Evolutionary conservation across 2,113 vertebrate species (phyloP).

Genomic region (Dissostichus mawsoni): DNA sequence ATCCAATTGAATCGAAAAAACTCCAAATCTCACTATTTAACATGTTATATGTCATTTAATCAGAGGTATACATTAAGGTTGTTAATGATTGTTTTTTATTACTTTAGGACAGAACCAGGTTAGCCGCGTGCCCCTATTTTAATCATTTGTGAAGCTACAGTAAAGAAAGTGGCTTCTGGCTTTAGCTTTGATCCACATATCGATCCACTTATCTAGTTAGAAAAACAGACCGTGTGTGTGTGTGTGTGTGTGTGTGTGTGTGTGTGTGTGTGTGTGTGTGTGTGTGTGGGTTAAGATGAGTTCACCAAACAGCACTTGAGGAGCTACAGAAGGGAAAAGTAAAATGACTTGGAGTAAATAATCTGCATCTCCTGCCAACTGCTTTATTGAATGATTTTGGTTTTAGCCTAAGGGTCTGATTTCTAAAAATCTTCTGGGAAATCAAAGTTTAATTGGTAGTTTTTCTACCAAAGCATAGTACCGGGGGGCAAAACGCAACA

Average conservation of each 20-base stretch:
- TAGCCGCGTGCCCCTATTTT: neutral
- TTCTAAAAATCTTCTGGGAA: too few species aligned
- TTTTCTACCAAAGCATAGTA: too few species aligned
- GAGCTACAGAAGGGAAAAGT: neutral
- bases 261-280: too few species aligned
- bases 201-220: conserved; percentile 5
- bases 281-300: neutral
- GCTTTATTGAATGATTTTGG: neutral
- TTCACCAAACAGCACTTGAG: neutral
- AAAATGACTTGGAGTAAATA: neutral
- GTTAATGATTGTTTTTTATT: too few species aligned
- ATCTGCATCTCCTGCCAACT: too few species aligned
- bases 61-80: too few species aligned
- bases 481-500: too few species aligned
- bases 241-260: too few species aligned
- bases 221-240: neutral
- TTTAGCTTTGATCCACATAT: neutral
- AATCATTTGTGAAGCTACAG: neutral
- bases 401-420: neutral
- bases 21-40: too few species aligned
- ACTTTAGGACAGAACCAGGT: neutral
- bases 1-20: too few species aligned
- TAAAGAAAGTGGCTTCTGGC: neutral
- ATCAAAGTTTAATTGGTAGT: too few species aligned
- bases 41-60: too few species aligned